Conservation (phyloP, 2,888 invertebrate genomes). For the Drosophila borealis region DNA sequence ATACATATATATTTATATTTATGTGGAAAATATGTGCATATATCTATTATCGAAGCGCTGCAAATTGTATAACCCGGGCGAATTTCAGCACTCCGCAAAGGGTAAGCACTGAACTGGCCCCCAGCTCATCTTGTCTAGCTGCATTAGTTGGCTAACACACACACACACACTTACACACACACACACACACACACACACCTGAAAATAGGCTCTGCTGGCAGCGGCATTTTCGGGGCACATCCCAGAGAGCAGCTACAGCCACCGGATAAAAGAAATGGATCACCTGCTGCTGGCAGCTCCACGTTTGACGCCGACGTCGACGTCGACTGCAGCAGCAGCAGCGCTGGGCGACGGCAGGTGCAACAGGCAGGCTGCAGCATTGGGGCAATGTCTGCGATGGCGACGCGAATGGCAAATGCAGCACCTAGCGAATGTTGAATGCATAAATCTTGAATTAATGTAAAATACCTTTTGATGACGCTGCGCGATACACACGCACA, state of each 20-base stretch:
- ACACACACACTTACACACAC: conserved; percentile 15
- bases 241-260: conserved; percentile 38
- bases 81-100: conserved; percentile 51
- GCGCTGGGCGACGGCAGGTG: conserved; percentile 56
- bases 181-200: conserved; percentile 14
- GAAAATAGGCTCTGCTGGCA: conserved; percentile 53
- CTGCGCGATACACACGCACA: conserved; percentile 59
- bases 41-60: conserved; percentile 75
- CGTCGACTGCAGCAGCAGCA: neutral
- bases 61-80: conserved; percentile 65
- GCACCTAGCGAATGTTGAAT: conserved; percentile 75
- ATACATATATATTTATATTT: conserved; percentile 23
- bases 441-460: conserved; percentile 83
- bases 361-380: conserved; percentile 51
- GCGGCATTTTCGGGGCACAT: conserved; percentile 5
- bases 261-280: conserved; percentile 81
- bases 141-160: conserved; percentile 72
- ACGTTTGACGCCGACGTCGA: conserved; percentile 37
- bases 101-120: conserved; percentile 5
- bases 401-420: conserved; percentile 72
- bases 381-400: conserved; percentile 39
- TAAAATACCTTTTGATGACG: conserved; percentile 82
- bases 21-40: conserved; percentile 31
- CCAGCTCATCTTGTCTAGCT: conserved; percentile 69
- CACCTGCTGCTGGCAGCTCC: conserved; percentile 73